Evolutionary conservation across 2,113 vertebrate genomes (phyloP).

Genomic region (Scalopus aquaticus): DNA sequence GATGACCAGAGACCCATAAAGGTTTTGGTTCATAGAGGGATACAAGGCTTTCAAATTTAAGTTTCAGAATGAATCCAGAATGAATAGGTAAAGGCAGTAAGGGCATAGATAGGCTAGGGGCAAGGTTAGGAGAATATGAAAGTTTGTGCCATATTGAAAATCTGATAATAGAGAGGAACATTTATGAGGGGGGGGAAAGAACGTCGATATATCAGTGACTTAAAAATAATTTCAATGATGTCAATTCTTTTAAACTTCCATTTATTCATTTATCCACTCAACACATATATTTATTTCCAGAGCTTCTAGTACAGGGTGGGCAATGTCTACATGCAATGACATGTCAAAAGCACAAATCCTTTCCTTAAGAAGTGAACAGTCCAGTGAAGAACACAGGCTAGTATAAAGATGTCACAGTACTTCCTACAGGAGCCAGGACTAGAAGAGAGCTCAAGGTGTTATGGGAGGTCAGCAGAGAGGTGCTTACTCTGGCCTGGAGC

Average conservation of each 20-base stretch:
- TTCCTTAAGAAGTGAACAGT: neutral
- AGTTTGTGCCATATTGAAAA: neutral
- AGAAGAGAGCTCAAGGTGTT: neutral
- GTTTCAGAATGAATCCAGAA: neutral
- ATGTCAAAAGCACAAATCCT: neutral
- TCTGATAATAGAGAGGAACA: neutral
- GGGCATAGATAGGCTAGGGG: no score
- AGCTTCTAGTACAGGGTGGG: neutral
- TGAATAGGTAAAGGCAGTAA: neutral
- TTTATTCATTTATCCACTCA: neutral
- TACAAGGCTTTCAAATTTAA: neutral
- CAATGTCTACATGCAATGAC: neutral
- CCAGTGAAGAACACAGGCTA: neutral
- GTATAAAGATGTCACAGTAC: neutral
- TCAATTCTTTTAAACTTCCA: neutral
- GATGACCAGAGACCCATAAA: neutral
- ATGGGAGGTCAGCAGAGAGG: neutral
- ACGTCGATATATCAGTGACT: neutral
- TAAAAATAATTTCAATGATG: neutral
- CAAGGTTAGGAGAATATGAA: neutral
- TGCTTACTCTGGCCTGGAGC: neutral
- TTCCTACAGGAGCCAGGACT: neutral
- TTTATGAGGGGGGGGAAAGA: neutral
- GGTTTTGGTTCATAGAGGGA: neutral
- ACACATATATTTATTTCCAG: neutral